phyloP scores from a whole-genome alignment of 2,797 vertebrate species.

The Urophycis tenuis region DNA sequence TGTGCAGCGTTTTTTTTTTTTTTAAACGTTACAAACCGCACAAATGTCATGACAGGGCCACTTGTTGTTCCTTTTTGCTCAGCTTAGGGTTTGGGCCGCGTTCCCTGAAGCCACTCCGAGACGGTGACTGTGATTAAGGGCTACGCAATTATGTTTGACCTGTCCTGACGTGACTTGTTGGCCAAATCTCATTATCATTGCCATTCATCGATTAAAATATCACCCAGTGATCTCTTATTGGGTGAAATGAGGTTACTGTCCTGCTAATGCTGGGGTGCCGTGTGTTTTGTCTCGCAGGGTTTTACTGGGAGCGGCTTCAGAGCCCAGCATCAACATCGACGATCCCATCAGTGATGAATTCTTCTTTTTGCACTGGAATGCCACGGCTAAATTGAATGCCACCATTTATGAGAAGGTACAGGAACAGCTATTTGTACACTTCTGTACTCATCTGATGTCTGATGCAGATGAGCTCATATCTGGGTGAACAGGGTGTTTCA shows the following conservation, averaged over 20 bases:
- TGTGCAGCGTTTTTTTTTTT: no score
- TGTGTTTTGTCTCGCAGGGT: constrained; percentile 56
- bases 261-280: not conserved
- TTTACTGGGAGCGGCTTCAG: constrained; percentile 65
- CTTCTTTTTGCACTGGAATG: constrained; percentile 78
- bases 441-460: not conserved
- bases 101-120: not conserved
- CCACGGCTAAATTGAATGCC: constrained; percentile 68
- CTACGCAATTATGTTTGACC: not conserved
- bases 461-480: no score
- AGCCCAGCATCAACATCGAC: constrained; percentile 67
- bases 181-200: not conserved
- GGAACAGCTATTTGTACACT: not conserved
- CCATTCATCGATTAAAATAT: not conserved
- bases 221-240: not conserved
- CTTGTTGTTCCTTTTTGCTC: no score
- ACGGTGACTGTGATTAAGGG: not conserved
- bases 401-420: constrained; percentile 78
- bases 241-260: not conserved
- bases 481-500: no score
- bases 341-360: constrained; percentile 82
- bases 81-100: no score
- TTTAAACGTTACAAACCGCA: no score
- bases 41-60: no score
- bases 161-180: not conserved